phyloP scores from a whole-genome alignment of 2,888 invertebrate species.

The Phyllotreta striolata region DNA sequence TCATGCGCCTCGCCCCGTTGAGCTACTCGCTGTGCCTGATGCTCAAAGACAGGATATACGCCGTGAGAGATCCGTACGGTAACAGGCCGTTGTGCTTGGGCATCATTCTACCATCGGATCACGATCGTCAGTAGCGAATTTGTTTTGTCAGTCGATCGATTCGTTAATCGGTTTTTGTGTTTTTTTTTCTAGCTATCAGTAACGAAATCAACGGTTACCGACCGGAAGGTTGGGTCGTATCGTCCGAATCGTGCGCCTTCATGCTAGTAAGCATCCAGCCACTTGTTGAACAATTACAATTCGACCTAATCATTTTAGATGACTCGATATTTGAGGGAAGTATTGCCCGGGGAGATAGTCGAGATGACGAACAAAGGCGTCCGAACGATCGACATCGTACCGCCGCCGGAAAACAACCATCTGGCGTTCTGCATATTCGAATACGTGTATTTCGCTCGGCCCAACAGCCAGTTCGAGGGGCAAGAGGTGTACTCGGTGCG shows the following conservation, averaged over 20 bases:
- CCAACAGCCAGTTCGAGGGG: slow-evolving; percentile 95
- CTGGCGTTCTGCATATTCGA: slow-evolving; percentile 99
- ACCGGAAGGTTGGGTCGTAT: slow-evolving; percentile 94
- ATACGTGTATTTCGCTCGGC: slow-evolving; percentile 97
- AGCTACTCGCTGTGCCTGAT: slow-evolving; percentile 96
- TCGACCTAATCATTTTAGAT: slow-evolving; percentile 63
- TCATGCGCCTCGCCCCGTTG: slow-evolving; percentile 93
- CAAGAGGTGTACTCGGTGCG: slow-evolving; percentile 95
- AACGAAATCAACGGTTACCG: slow-evolving; percentile 59
- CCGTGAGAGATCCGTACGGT: slow-evolving; percentile 96
- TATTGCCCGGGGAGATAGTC: slow-evolving; percentile 92
- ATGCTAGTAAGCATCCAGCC: slow-evolving; percentile 64
- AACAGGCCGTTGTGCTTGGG: slow-evolving; percentile 96
- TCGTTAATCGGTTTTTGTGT: background rate
- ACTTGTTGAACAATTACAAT: too few relatives aligned
- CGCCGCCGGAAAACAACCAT: slow-evolving; percentile 77
- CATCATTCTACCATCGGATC: slow-evolving; percentile 69
- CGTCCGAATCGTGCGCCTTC: slow-evolving; percentile 97
- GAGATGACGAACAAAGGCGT: slow-evolving; percentile 87
- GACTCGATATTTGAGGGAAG: slow-evolving; percentile 89
- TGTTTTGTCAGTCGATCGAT: background rate
- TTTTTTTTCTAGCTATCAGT: slow-evolving; percentile 41
- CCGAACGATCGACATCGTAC: slow-evolving; percentile 85
- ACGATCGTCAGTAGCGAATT: slow-evolving; percentile 38
- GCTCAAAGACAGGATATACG: slow-evolving; percentile 93